Conservation (phyloP, 2,113 vertebrate species). For the Pyrgilauda ruficollis region DNA sequence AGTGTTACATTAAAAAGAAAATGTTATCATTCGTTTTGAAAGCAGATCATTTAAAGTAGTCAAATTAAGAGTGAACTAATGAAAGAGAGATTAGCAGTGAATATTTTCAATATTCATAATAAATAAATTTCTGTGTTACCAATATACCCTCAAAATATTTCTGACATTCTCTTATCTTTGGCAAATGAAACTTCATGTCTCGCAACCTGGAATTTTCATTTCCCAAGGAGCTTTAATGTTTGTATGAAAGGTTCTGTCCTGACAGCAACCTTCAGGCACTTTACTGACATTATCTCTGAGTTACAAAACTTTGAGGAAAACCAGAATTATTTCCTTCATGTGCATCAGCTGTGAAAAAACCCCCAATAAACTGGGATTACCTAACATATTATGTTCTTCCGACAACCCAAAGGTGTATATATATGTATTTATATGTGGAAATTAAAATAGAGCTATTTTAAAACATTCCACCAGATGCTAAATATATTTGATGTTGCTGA, state of each 20-base stretch:
- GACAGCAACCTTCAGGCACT: background rate
- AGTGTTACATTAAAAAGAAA: background rate
- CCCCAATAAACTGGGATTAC: accelerated
- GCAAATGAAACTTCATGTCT: background rate
- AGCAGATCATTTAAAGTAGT: background rate
- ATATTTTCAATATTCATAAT: background rate
- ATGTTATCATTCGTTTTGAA: background rate
- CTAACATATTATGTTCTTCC: too few relatives aligned
- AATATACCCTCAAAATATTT: background rate
- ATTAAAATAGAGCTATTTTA: background rate
- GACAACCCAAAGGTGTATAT: accelerated
- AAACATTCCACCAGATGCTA: background rate
- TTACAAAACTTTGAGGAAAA: background rate
- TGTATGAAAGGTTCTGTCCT: background rate
- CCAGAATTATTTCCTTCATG: background rate
- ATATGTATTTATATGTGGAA: background rate
- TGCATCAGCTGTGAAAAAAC: background rate
- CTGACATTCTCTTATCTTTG: background rate
- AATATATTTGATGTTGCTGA: background rate
- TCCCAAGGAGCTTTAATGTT: background rate
- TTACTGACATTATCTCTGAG: background rate
- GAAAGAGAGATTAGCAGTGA: background rate
- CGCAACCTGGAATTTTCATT: background rate
- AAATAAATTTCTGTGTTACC: background rate
- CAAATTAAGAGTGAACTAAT: background rate